Evolutionary conservation across 2,797 vertebrate genomes (phyloP).

Genomic region (Chelon labrosus): DNA sequence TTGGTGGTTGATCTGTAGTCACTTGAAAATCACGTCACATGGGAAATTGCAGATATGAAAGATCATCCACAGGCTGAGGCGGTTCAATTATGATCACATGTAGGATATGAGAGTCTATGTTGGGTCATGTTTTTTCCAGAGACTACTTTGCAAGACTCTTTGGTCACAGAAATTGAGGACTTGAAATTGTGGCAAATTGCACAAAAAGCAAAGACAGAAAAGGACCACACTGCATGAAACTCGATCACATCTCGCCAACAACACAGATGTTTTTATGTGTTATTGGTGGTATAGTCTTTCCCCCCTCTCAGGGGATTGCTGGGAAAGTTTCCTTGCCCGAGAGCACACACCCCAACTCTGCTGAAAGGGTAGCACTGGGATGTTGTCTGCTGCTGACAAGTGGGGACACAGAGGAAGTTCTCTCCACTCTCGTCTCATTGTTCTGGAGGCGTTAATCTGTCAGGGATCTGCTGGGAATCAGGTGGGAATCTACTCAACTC

Average conservation of each 20-base stretch:
- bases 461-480: slow-evolving; percentile 81
- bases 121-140: slow-evolving; percentile 53
- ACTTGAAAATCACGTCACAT: slow-evolving; percentile 50
- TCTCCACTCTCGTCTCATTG: slow-evolving; percentile 81
- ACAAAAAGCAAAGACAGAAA: slow-evolving; percentile 8
- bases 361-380: slow-evolving; percentile 69
- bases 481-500: slow-evolving; percentile 76
- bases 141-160: slow-evolving; percentile 4
- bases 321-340: slow-evolving; percentile 69
- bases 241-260: slow-evolving; percentile 4
- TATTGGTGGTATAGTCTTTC: slow-evolving; percentile 35
- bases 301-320: slow-evolving; percentile 67
- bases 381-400: slow-evolving; percentile 68
- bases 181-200: slow-evolving; percentile 53
- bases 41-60: slow-evolving; percentile 74
- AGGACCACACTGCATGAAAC: background rate
- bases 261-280: slow-evolving; percentile 42
- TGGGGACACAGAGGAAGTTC: slow-evolving; percentile 77
- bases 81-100: slow-evolving; percentile 38
- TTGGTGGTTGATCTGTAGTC: slow-evolving; percentile 15
- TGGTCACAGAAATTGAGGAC: slow-evolving; percentile 52
- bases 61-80: slow-evolving; percentile 39
- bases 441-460: slow-evolving; percentile 82
- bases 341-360: slow-evolving; percentile 66
- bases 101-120: slow-evolving; percentile 69